These are phyloP conservation scores for Parasteatoda tepidariorum DNA, from an alignment of 1,140 invertebrate species.

Conservation along the genomic window DNA sequence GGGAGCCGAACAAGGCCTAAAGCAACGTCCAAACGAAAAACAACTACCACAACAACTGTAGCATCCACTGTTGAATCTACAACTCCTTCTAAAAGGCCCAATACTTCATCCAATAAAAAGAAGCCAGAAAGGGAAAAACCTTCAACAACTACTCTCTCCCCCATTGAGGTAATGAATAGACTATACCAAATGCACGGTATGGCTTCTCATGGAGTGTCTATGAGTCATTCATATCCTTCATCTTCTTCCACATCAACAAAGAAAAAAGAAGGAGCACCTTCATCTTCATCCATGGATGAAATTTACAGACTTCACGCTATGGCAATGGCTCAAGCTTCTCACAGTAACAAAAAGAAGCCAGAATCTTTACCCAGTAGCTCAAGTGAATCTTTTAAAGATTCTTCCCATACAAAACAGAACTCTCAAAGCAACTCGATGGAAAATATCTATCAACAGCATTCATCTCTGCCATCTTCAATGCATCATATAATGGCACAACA, in stretches of 20 bases:
- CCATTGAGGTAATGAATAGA: slow-evolving; percentile 53
- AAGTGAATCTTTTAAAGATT: not conserved
- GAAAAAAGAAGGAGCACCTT: not conserved
- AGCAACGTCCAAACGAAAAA: slow-evolving; percentile 9
- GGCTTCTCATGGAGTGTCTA: slow-evolving; percentile 14
- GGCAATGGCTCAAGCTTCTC: slow-evolving; percentile 31
- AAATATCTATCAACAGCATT: slow-evolving; percentile 46
- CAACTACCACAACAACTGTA: slow-evolving; percentile 4
- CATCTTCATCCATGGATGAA: slow-evolving; percentile 48
- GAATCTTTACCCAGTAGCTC: not conserved
- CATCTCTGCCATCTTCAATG: slow-evolving; percentile 48
- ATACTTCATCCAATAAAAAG: not conserved
- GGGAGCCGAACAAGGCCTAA: not conserved
- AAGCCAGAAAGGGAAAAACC: not conserved
- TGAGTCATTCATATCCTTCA: not conserved
- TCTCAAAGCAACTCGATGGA: slow-evolving; percentile 23
- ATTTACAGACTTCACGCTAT: slow-evolving; percentile 43
- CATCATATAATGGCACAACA: slow-evolving; percentile 52
- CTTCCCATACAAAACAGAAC: slow-evolving; percentile 3
- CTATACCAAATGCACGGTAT: slow-evolving; percentile 41
- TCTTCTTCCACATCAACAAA: slow-evolving; percentile 2
- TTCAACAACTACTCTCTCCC: slow-evolving; percentile 30
- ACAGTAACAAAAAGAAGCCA: slow-evolving; percentile 3
- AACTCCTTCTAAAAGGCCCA: not conserved
- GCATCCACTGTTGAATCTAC: not conserved